Percentiles rank a stretch among this genome's conserved stretches.
phyloP scores from a whole-genome alignment of 2,113 vertebrate species.

The Lutjanus erythropterus region DNA sequence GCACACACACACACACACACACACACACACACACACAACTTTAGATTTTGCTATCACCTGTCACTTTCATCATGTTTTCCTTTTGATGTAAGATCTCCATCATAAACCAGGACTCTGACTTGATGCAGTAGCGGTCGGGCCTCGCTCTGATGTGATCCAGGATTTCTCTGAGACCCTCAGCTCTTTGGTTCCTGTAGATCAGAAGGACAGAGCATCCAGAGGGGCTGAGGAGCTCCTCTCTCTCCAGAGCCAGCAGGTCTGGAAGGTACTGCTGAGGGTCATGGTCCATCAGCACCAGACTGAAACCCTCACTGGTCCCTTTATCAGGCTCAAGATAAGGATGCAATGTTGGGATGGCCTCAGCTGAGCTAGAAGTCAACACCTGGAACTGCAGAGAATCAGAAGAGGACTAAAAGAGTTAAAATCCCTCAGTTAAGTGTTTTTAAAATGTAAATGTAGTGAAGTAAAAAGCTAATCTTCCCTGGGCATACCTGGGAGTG shows the following conservation, averaged over 20 bases:
- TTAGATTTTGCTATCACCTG: neutral
- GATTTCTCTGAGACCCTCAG: conserved; percentile 26
- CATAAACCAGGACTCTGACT: conserved; percentile 16
- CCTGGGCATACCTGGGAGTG: conserved; percentile 56
- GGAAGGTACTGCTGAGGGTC: conserved; percentile 73
- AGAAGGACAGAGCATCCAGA: conserved; percentile 73
- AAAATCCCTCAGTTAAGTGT: neutral
- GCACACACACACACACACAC: neutral
- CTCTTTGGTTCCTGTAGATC: conserved; percentile 48
- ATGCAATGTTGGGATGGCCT: conserved; percentile 67
- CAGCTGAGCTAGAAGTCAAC: conserved; percentile 68
- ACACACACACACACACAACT: too few species aligned
- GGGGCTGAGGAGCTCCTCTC: conserved; percentile 61
- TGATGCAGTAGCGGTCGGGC: conserved; percentile 51
- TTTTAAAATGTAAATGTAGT: rapidly evolving
- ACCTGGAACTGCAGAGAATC: conserved; percentile 77
- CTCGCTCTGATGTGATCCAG: conserved; percentile 57
- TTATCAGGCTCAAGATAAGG: conserved; percentile 20
- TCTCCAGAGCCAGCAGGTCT: conserved; percentile 76
- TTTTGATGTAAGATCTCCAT: conserved; percentile 56
- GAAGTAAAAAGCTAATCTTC: neutral
- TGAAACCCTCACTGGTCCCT: conserved; percentile 26
- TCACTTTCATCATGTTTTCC: neutral
- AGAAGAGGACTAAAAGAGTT: neutral
- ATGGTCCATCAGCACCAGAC: conserved; percentile 82